phyloP scores from a whole-genome alignment of 64 coral and sea anemone species.

The Montipora foliosa region DNA sequence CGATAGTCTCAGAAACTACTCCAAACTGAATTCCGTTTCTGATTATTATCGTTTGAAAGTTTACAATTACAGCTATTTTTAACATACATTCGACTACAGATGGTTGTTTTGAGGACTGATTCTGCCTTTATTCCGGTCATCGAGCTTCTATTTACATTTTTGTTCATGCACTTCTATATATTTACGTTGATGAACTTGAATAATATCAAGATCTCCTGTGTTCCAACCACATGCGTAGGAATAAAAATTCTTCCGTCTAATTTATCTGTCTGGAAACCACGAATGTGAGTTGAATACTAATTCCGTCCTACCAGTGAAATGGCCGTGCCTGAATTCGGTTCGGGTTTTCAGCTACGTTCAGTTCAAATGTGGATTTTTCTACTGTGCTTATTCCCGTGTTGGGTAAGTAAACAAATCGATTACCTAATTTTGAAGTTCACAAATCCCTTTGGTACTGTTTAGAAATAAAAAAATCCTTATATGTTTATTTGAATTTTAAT shows the following conservation, averaged over 20 bases:
- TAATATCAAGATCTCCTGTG: background rate
- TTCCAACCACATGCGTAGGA: background rate
- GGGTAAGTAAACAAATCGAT: slow-evolving; percentile 29
- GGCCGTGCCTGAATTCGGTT: background rate
- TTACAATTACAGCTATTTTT: slow-evolving; percentile 15
- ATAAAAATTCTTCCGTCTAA: background rate
- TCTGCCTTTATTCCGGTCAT: slow-evolving; percentile 18
- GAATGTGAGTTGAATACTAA: background rate
- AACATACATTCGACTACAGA: background rate
- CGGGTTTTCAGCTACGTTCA: background rate
- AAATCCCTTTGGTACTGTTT: slow-evolving; percentile 5
- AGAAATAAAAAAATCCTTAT: background rate
- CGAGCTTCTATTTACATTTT: background rate
- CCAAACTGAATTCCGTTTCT: background rate
- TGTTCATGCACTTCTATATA: background rate
- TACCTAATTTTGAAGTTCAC: background rate
- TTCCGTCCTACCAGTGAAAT: background rate
- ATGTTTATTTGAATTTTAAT: background rate
- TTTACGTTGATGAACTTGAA: slow-evolving; percentile 19
- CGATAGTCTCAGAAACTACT: background rate
- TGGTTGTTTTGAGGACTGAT: slow-evolving; percentile 3
- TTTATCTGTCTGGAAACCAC: background rate
- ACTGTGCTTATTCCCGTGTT: background rate
- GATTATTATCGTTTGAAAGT: background rate
- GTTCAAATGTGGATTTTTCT: background rate